Base-by-base conservation (phyloP, 2,113 vertebrate species). In the Typhlomys cinereus region DNA sequence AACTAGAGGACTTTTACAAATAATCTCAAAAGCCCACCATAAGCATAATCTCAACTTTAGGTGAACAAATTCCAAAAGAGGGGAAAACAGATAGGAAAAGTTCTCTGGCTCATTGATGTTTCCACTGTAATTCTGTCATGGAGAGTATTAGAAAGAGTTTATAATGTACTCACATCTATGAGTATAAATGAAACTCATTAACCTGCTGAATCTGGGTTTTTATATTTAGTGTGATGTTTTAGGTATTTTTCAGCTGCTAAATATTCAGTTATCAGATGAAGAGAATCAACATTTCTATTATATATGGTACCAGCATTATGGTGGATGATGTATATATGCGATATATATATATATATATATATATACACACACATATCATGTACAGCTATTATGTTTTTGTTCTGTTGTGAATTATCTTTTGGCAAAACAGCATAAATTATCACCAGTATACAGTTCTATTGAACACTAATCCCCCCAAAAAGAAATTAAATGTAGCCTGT, bases 91-190 rank as follows among this genome's bases (percentile, higher is more conserved):
- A n/a, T 13, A 80, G 14, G 2, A 17, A 44, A 67, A 74, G 1
- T 29, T 50, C 7, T 3, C 5, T 1, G 70, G 6, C 4, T 3
- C 27, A 84, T 85, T 46, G 64, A 31, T 66, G 57, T 54, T 81
- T 14, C 41, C 71, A 80, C 25, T 76, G 1, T 76, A 84, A 92
- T 69, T 44, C 52, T 3, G 81, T 67, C 50, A 85, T 57, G 54
- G 86, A 85, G 4, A 57, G 20, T 78, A 88, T 25, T 91, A 81
- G 21, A 86, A 92, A 11, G n/a, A 92, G 93, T 67, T 92, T 59
- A 17, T 39, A 75, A 5, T 67, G 14, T 39, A 81, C 7, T 80
- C 34, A 54, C 4, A 82, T 25, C 78, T 83, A 3, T 73, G 71
- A 93, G 52, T 89, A 27, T 84, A 88, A 92, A 90, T 73, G 64